Base-by-base conservation (phyloP, 2,888 invertebrate species). In the Pristionchus exspectatus region DNA sequence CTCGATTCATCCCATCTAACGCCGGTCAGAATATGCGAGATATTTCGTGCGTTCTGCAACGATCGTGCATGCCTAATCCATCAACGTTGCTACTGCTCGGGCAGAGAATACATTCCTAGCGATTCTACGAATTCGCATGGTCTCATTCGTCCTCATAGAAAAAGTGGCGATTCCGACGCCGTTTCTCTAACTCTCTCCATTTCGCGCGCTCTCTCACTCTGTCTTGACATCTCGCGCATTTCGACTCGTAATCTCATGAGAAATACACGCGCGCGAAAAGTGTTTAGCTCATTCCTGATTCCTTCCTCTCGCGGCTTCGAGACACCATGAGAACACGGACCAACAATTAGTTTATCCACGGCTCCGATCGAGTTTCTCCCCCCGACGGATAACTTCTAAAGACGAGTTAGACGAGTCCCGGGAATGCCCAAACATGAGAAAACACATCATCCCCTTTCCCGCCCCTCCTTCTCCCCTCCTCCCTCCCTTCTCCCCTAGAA, bases 1-100 rank as follows among this genome's bases (percentile, higher is more conserved):
- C 59, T 21, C 21, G 14, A 24, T 18, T 59, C 4, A 18, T 18
- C 18, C 21, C 59, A 59, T 59, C 59, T 59, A 16, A 18, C 59
- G 9, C 59, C 24, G 59, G 59, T 59, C 59, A 59, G 18, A 59
- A 18, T 18, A 5, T 16, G 59, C 16, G 12, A 69, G 14, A 18
- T 30, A 30, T 16, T 69, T 27, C 16, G 69, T 14, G 30, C 12
- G 30, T 18, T 30, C 33, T 69, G 69, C 69, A 69, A 4, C 63
- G n/a, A n/a, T 30, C 14, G 21, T 74, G 74, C 74, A 74, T 74
- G 38, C 21, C 74, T 44, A 74, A 74, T 74, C 74, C 74, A 74
- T 74, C 74, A 72, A 72, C 72, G 72, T 66, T 66, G 66, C 66
- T n/a, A n/a, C n/a, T 30, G 30, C 18, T 3, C 59, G 4, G 7